These are phyloP conservation scores for Phortica okadai DNA, from an alignment of 2,888 invertebrate species.

Conservation along the genomic window DNA sequence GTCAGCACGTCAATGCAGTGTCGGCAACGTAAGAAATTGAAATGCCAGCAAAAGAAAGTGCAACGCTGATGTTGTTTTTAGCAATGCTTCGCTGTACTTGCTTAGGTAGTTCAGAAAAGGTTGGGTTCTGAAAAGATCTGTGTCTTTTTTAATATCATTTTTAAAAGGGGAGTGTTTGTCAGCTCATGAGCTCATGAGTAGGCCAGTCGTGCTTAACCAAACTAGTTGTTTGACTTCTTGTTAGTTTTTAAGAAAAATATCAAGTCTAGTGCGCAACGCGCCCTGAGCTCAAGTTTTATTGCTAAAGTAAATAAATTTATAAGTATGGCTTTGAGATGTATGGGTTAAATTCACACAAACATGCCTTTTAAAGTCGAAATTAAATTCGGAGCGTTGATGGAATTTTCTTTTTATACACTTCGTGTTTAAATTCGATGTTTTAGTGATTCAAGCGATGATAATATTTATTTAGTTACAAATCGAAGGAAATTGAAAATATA, in stretches of 20 bases:
- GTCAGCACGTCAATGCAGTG: slow-evolving; percentile 29
- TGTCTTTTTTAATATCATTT: not conserved
- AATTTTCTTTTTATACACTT: no score
- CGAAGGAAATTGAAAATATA: no score
- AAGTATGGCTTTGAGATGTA: not conserved
- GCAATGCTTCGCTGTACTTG: not conserved
- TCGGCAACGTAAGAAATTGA: not conserved
- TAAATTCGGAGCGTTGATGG: no score
- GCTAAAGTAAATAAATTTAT: not conserved
- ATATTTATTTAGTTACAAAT: no score
- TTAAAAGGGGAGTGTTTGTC: not conserved
- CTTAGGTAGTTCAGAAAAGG: not conserved
- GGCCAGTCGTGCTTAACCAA: slow-evolving; percentile 25
- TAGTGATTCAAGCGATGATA: no score
- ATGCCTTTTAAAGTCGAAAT: no score
- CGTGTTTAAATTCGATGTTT: no score
- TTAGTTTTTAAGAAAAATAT: not conserved
- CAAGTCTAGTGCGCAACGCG: slow-evolving; percentile 12
- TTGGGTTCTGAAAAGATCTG: not conserved
- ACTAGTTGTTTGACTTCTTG: not conserved
- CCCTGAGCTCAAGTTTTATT: not conserved
- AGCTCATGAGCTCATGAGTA: slow-evolving; percentile 12
- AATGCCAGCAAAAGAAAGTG: slow-evolving; percentile 18
- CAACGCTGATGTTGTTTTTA: not conserved
- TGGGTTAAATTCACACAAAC: not conserved